phyloP scores from a whole-genome alignment of 2,113 vertebrate species.

The Rousettus leschenaultii region DNA sequence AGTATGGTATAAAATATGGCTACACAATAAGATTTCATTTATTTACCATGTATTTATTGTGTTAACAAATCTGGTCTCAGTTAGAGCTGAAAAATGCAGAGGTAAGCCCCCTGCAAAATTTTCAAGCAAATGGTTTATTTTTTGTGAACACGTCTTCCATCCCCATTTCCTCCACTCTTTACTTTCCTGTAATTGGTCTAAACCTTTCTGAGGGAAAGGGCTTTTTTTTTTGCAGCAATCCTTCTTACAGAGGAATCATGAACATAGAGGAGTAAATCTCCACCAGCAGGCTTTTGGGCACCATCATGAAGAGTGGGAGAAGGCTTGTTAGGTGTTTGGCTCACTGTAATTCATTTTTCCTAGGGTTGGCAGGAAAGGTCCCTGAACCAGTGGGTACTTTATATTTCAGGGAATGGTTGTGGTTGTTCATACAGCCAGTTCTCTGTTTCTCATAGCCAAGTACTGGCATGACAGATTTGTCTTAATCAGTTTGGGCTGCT shows the following conservation, averaged over 20 bases:
- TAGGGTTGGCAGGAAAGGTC: neutral
- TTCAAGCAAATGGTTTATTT: neutral
- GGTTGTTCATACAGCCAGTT: neutral
- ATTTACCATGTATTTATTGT: neutral
- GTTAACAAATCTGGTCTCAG: neutral
- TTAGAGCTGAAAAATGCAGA: neutral
- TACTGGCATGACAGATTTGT: neutral
- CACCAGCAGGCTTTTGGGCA: neutral
- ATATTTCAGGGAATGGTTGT: neutral
- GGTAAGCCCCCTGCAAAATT: neutral
- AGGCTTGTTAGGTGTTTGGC: neutral
- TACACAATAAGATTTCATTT: neutral
- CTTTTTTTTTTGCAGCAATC: neutral
- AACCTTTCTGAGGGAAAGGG: rapidly evolving
- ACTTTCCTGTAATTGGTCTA: neutral
- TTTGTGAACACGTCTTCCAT: neutral
- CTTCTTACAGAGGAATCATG: neutral
- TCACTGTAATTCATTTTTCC: neutral
- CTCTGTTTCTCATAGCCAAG: neutral
- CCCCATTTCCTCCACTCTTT: neutral
- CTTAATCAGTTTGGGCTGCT: neutral
- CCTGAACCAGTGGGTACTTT: neutral
- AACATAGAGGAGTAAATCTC: neutral
- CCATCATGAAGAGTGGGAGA: neutral
- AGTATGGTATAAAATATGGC: neutral